These are phyloP conservation scores for Acanthochromis polyacanthus DNA, from an alignment of 2,113 vertebrate species.

Conservation along the genomic window DNA sequence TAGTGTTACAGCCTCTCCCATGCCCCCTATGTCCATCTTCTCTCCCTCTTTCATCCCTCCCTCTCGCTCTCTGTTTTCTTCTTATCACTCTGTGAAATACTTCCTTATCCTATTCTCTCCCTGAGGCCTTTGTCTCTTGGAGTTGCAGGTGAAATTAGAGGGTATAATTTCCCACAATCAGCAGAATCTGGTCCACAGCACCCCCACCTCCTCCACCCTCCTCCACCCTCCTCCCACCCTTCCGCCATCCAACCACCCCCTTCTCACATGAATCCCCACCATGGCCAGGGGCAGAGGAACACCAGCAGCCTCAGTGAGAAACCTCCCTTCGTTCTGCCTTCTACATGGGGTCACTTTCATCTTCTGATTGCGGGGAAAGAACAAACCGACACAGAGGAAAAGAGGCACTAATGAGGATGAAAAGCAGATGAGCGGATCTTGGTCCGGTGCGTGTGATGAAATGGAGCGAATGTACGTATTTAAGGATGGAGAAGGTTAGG, in stretches of 20 bases:
- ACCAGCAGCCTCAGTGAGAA: constrained; percentile 64
- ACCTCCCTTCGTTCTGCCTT: constrained; percentile 45
- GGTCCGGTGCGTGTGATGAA: constrained; percentile 35
- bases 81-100: constrained; percentile 69
- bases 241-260: constrained; percentile 28
- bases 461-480: constrained; percentile 11
- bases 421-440: constrained; percentile 41
- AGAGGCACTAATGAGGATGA: constrained; percentile 65
- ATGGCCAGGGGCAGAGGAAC: constrained; percentile 69
- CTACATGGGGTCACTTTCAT: constrained; percentile 75
- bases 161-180: constrained; percentile 83
- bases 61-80: constrained; percentile 55
- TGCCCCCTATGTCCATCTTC: constrained; percentile 45
- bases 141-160: constrained; percentile 79
- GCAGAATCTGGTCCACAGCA: constrained; percentile 74
- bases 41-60: constrained; percentile 38
- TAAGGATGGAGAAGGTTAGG: constrained; percentile 34
- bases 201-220: constrained; percentile 1
- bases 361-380: constrained; percentile 57
- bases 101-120: constrained; percentile 71
- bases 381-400: constrained; percentile 53
- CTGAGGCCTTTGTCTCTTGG: constrained; percentile 74
- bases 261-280: constrained; percentile 44
- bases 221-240: constrained; percentile 29
- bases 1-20: constrained; percentile 65